Base-by-base conservation (phyloP, 2,113 vertebrate species). In the Dipodomys ordii region DNA sequence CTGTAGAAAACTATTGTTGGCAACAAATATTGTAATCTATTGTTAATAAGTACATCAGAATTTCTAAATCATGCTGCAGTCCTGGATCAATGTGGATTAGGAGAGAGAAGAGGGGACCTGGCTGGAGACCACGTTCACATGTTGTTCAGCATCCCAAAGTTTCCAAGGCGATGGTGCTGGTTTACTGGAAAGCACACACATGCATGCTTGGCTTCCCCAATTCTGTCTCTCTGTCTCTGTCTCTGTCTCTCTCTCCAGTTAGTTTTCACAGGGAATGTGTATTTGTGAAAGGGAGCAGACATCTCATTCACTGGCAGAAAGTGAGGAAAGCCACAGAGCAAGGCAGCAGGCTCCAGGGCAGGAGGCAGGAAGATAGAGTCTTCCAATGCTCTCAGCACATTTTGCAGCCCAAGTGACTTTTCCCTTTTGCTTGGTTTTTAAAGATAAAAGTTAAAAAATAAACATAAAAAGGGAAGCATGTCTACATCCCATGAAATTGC, bases 391-490 rank as follows among this genome's bases (percentile, higher is more conserved):
- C 67, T 64, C 18, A 39, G 62, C 19, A 53, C 22, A 60, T 6
- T 16, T 65, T 76, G 22, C 20, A 96, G 78, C 13, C 73, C 44
- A 46, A 87, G 46, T 8, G 35, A 87, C 19, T 25, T 25, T 82
- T 91, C 46, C 1, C 22, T 67, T 84, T 62, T 49, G n/a, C 46
- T 64, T 64, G n/a, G 32, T 64, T 83, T 80, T 72, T 87, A 57
- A 91, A 90, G 87, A 76, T 27, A 65, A 78, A 88, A 88, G 87
- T 20, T 79, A 32, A 83, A 89, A 89, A 69, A 18, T 16, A 57
- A 57, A 57, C 53, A 13, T 4, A 73, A 62, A 64, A 2, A 30
- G 12, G 3, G 6, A 88, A 74, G 12, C 39, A 3, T 67, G 11
- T 86, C 80, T 92, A 2, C 2, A 73, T 83, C 57, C 80, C 49